Base-by-base conservation (phyloP, 1,140 invertebrate species). In the Dryas iulia region DNA sequence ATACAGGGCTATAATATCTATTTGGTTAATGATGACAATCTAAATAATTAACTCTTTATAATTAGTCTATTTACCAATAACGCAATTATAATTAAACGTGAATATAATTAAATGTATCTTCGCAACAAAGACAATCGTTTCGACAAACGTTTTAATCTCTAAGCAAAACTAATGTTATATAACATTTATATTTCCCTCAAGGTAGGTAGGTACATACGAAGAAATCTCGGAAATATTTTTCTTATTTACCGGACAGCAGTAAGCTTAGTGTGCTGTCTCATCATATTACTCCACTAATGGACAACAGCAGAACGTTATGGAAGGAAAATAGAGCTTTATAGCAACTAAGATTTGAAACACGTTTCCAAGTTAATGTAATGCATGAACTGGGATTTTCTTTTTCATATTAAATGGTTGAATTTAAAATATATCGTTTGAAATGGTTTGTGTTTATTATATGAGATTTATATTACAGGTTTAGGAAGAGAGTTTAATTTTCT, bases 181-280 rank as follows among this genome's bases (percentile, higher is more conserved):
- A 3, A 28, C 26, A 28, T 28, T 28, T 28, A 39, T 47, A 21
- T 47, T 47, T 47, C 18, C 39, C n/a, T n/a, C n/a, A n/a, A n/a
- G n/a, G n/a, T n/a, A 18, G 10, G n/a, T 18, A 47, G 14, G 53
- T 25, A 56, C 24, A 56, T 26, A 56, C 24, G 12, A 56, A 25
- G 53, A 26, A 56, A 60, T 53, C 47, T 30, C 5, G 21, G 60
- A 70, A 73, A 67, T 60, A 68, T 72, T 59, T 68, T 68, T 67
- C 63, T 71, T 66, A 64, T 66, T 73, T 66, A 70, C 65, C 59
- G 65, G 31, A 21, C 57, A 33, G 60, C 60, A 59, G 66, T 53
- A 60, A 71, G 69, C 72, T 73, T 73, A 69, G 67, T 35, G 25
- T 14, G 72, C 64, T 56, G 68, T 73, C 72, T 73, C 70, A 69